Evolutionary conservation across 1,140 invertebrate genomes (phyloP), one percentile per base, ranked within the genome.

Genomic region (Drosophila ercepeae): DNA sequence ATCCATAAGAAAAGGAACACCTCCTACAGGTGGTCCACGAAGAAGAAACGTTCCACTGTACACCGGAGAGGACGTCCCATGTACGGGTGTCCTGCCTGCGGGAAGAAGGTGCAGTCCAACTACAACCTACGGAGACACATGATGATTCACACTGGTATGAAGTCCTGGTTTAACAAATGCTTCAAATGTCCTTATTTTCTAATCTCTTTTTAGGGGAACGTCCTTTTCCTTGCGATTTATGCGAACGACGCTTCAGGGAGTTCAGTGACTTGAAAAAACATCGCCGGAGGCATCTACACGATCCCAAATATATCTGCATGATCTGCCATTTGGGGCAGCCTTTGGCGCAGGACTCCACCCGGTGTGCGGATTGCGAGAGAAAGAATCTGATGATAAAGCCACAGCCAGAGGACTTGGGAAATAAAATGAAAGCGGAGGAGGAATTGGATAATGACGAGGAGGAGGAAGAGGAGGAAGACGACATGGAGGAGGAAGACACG

Each of bases 281-380:
- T 76, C 90, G 92, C 3, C 72, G 93, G 4, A 92, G 91, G 4
- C 94, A 94, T 71, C 92, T 92, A 0, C 92, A 93, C 14, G 92
- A 93, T 57, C 91, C 92, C 13, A 92, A 94, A 5, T 96, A 94
- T 83, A 92, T 93, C 11, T 95, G 95, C 79, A 91, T 91, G 90
- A 84, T 91, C 44, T 91, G 90, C 44, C 81, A 69, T 13, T 9
- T 57, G 21, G 64, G 77, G 1, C 23, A 63, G 21, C 90, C 90
- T 7, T 60, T 55, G 49, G 75, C 78, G 32, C 75, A 89, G 61
- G 90, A 91, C 57, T 78, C 88, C 9, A 91, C 78, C 7, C 79
- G 90, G 8, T 91, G 90, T 72, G 52, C 46, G 7, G 69, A 75
- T 0, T 91, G 90, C 14, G 81, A 89, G 48, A 74, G 75, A 44